Evolutionary conservation across 2,888 invertebrate species (phyloP), one percentile per base, ranked within the genome.

Genomic region (Agapostemon virescens): DNA sequence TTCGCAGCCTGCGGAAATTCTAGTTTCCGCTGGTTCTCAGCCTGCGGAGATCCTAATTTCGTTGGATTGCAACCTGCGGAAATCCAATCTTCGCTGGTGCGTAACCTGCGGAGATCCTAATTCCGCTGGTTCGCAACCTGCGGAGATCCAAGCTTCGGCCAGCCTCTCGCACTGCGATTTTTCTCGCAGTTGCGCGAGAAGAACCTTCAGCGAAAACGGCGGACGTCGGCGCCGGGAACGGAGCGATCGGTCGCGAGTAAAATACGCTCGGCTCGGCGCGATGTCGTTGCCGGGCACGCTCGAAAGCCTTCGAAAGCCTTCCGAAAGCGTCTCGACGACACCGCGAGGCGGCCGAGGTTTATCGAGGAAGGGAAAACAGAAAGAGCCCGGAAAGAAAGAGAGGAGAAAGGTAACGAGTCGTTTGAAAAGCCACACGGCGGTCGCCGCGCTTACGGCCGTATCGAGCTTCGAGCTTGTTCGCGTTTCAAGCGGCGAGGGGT

Each of bases 291-390:
- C n/a, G 33, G n/a, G 4, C 61, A 36, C 61, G 20, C 11, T 13
- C 20, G 61, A 63, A 63, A 33, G 61, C 61, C n/a, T 63, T 63
- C 61, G 36, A 63, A 36, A 11, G 61, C 61, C 61, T 11, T 63
- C 36, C 61, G 36, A 63, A 36, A 11, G 61, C 61, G 61, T 63
- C 9, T n/a, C 36, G 1, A 33, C 36, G 61, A n/a, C 61, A n/a
- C 61, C 36, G 20, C 30, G 20, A 33, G 15, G 26, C 45, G 15
- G 26, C 58, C 1, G 30, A n/a, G 33, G 36, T 63, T 63, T n/a
- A 36, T 36, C n/a, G 61, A 36, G 17, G 30, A 55, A 55, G 26
- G 26, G 6, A 26, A 55, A 55, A 55, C 55, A 15, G 15, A 55
- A 15, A 26, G 26, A 52, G 23, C 7, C 52, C 2, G 30, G 30